A percentile compares a stretch with the other conserved stretches of the same genome.
Conservation (phyloP, 2,888 invertebrate genomes). For the Dichetophora obliterata region DNA sequence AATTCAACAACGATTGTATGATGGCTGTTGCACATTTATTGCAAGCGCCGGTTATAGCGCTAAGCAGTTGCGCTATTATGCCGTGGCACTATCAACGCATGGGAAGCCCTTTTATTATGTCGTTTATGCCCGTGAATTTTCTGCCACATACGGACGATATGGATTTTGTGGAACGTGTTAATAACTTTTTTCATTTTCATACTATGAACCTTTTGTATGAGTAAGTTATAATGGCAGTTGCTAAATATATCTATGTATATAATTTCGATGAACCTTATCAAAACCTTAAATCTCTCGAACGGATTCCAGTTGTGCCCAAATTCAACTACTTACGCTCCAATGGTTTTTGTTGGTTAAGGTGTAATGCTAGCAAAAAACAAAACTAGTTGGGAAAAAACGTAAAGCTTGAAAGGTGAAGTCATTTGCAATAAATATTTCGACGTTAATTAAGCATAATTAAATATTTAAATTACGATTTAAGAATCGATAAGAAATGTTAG, state of each 20-base stretch:
- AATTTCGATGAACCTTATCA: too few species aligned
- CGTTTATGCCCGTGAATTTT: constrained; percentile 72
- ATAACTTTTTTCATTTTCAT: constrained; percentile 66
- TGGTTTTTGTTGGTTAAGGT: too few species aligned
- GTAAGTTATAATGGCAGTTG: constrained; percentile 46
- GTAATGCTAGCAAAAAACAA: too few species aligned
- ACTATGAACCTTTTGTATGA: constrained; percentile 55
- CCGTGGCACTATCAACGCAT: constrained; percentile 73
- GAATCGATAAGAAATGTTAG: too few species aligned
- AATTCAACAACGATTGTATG: constrained; percentile 79
- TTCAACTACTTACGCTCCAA: too few species aligned
- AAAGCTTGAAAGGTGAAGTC: too few species aligned
- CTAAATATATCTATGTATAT: neutral
- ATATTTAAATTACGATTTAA: too few species aligned
- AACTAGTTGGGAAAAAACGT: too few species aligned
- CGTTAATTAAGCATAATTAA: too few species aligned
- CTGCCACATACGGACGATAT: constrained; percentile 68
- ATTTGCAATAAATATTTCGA: too few species aligned
- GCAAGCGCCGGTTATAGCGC: constrained; percentile 73
- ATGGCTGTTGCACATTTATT: constrained; percentile 76
- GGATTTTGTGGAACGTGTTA: constrained; percentile 66
- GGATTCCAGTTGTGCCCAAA: too few species aligned
- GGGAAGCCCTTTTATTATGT: constrained; percentile 72
- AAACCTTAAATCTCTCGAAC: too few species aligned
- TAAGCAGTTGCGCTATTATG: constrained; percentile 74